Evolutionary conservation across 2,888 invertebrate genomes (phyloP), one percentile per base, ranked within the genome.

Genomic region (Himalopsyche japonica): DNA sequence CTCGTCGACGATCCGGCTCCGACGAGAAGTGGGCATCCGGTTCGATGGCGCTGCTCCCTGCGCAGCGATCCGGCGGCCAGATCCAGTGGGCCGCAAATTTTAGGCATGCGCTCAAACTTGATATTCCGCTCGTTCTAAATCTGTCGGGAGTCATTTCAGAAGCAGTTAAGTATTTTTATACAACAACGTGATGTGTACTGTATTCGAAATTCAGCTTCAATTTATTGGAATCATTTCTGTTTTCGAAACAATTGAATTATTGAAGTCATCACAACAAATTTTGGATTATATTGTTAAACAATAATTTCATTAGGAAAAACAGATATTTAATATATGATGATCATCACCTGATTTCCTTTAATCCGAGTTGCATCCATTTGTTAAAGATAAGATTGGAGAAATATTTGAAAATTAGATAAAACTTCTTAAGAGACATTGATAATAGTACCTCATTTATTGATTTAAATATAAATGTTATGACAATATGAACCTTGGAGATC

Each of bases 61-160:
- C 91, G 89, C 95, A 95, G 86, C 95, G 94, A 90, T 95, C 94
- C 89, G 94, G 93, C 89, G 95, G 95, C 95, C 95, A 95, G 89
- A 95, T 94, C 95, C 95, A 95, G 91, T 95, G 95, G 88, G 90
- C 91, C 87, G 92, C 91, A 89, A 92, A 92, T 87, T 92, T 91
- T 89, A 92, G 88, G 89, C 92, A 92, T 88, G 95, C 94, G 91
- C 94, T 95, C 94, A 97, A 92, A 97, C 97, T 95, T 96, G 97
- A 96, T 97, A 97, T 95, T 97, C 97, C 94, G 96, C 96, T 94
- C 95, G 96, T 95, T 95, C 96, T 95, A 96, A 95, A 95, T 97
- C 97, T 97, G 93, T 87, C 89, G 15, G 15, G 3, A 43, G 43
- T 12, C 15, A 43, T 43, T 43, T 43, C 37, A 43, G 7, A 47